A percentile compares a stretch with the other conserved stretches of the same genome.
Conservation (phyloP, 1,140 invertebrate genomes). For the Orchestia grillus region DNA sequence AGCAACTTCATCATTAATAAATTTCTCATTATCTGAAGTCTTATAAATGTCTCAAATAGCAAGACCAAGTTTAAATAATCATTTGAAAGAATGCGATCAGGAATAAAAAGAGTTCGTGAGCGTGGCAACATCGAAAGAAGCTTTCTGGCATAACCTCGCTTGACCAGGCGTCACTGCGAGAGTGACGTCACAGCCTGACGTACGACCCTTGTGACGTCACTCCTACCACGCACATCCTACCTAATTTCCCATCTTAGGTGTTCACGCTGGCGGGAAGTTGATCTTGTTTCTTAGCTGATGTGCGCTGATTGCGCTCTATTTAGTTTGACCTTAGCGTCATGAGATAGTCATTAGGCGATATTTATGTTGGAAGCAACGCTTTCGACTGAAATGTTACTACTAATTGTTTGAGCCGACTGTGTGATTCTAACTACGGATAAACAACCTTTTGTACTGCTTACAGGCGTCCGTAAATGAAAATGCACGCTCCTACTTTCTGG, state of each 20-base stretch:
- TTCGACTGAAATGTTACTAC: too few species aligned
- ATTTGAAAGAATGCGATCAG: not conserved
- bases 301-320: not conserved
- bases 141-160: not conserved
- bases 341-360: too few species aligned
- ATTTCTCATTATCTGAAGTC: not conserved
- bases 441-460: too few species aligned
- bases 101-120: not conserved
- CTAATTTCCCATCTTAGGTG: not conserved
- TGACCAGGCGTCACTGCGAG: not conserved
- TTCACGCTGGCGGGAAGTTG: not conserved
- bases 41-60: not conserved
- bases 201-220: not conserved
- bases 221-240: not conserved
- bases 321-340: too few species aligned
- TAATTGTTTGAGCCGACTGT: too few species aligned
- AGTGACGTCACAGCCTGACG: not conserved
- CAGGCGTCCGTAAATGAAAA: too few species aligned
- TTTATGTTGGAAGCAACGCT: too few species aligned
- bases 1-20: not conserved
- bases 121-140: not conserved
- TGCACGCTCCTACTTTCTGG: too few species aligned
- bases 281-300: not conserved
- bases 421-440: too few species aligned
- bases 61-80: not conserved